These are phyloP conservation scores for Psittacula cyanocephala DNA, from an alignment of 2,113 vertebrate genomes.

Conservation along the genomic window DNA sequence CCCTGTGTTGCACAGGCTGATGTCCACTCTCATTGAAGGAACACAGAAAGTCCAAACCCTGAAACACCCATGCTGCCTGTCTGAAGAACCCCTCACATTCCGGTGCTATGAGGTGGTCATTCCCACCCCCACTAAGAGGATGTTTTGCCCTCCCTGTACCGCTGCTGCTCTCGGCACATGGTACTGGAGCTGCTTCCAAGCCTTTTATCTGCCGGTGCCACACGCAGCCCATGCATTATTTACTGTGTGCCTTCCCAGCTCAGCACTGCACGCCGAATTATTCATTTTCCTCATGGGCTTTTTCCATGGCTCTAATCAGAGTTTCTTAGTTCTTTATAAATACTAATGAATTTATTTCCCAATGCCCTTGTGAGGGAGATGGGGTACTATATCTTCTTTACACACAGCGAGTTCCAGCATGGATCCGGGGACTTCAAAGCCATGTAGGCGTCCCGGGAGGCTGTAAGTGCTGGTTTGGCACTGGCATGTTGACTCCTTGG, in stretches of 20 bases:
- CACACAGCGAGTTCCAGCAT: fast-evolving
- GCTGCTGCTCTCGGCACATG: fast-evolving
- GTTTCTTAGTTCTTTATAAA: conserved; percentile 15
- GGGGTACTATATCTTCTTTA: background rate
- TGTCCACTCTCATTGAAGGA: background rate
- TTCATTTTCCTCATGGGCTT: background rate
- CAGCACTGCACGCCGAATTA: background rate
- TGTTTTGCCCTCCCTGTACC: background rate
- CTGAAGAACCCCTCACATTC: background rate
- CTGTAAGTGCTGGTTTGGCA: background rate
- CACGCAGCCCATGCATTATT: background rate
- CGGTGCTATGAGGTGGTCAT: fast-evolving
- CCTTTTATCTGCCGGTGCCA: background rate
- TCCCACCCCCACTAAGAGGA: fast-evolving
- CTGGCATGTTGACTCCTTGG: fast-evolving
- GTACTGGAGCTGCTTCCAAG: background rate
- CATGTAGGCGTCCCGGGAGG: fast-evolving
- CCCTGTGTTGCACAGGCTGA: background rate
- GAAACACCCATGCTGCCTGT: fast-evolving
- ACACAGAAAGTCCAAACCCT: fast-evolving
- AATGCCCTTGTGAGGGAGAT: background rate
- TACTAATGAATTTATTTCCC: conserved; percentile 40
- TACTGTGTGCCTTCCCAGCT: background rate
- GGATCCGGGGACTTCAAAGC: background rate
- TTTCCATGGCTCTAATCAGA: conserved; percentile 18